phyloP scores from a whole-genome alignment of 2,888 invertebrate species.

The Drosophila niveifrons region DNA sequence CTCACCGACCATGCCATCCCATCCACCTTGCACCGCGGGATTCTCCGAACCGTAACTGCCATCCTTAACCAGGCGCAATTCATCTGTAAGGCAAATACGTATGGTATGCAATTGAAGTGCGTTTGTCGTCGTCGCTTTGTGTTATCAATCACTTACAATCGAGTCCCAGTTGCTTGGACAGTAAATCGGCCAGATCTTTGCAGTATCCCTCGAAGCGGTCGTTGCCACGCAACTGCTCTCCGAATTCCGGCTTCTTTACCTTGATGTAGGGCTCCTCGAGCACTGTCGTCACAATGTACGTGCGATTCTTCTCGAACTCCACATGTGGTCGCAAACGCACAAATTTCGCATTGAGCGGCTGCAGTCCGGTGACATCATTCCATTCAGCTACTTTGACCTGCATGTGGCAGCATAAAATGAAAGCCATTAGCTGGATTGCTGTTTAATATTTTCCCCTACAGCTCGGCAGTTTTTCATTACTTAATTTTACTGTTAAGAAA shows the following conservation, averaged over 20 bases:
- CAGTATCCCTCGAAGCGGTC: constrained; percentile 96
- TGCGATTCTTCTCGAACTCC: constrained; percentile 92
- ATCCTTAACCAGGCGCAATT: constrained; percentile 93
- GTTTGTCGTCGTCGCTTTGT: not conserved
- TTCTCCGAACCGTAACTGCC: constrained; percentile 93
- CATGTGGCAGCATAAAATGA: not conserved
- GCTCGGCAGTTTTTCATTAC: too few relatives aligned
- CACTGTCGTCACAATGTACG: constrained; percentile 94
- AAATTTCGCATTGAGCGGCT: constrained; percentile 91
- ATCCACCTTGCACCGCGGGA: constrained; percentile 90
- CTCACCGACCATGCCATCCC: constrained; percentile 96
- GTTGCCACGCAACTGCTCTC: constrained; percentile 89
- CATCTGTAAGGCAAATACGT: constrained; percentile 87
- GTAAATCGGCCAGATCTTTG: constrained; percentile 94
- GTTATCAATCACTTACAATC: constrained; percentile 89
- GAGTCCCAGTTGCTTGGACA: constrained; percentile 92
- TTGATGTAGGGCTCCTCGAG: constrained; percentile 96
- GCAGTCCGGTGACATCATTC: constrained; percentile 92
- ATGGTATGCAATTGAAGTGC: not conserved
- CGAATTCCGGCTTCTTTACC: constrained; percentile 89
- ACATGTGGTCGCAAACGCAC: constrained; percentile 89
- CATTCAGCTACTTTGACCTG: constrained; percentile 95
- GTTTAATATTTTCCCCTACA: not conserved
- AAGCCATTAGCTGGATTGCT: not conserved
- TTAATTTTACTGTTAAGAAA: too few relatives aligned